Evolutionary conservation across 2,888 invertebrate species (phyloP).

Genomic region (Cephus spinipes): DNA sequence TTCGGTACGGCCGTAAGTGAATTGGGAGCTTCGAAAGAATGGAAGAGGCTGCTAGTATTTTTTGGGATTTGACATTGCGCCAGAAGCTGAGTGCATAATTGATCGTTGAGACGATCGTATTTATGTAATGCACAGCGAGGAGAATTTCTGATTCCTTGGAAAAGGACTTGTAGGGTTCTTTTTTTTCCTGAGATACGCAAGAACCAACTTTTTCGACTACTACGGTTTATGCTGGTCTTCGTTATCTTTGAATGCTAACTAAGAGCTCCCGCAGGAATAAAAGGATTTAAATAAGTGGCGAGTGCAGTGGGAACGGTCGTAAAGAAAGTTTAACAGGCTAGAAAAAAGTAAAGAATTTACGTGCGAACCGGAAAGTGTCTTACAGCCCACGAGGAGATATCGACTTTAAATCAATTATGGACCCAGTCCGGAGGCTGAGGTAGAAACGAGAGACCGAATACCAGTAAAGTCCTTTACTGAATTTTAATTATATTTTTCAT

Average conservation of each 20-base stretch:
- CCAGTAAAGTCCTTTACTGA: not conserved
- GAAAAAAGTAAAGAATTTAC: not conserved
- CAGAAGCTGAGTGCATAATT: not conserved
- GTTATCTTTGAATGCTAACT: not conserved
- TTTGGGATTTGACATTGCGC: not conserved
- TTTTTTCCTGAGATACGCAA: not conserved
- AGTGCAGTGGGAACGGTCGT: not conserved
- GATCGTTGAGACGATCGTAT: not conserved
- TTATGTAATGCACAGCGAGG: not conserved
- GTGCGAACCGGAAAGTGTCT: not conserved
- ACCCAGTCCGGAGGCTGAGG: not conserved
- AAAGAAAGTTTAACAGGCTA: not conserved
- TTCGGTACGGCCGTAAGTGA: not conserved
- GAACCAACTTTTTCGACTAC: not conserved
- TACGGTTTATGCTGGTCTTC: not conserved
- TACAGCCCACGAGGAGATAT: not conserved
- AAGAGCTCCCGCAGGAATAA: not conserved
- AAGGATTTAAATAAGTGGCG: not conserved
- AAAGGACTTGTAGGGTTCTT: not conserved
- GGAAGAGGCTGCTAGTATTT: not conserved
- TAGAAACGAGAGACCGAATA: not conserved
- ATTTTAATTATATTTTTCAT: conserved; percentile 3
- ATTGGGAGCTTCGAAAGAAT: not conserved
- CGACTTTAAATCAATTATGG: conserved; percentile 7
- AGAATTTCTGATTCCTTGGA: not conserved